Percentiles rank a stretch among this genome's conserved stretches.
Conservation (phyloP, 2,888 invertebrate species). For the Lamellibrachia satsuma region DNA sequence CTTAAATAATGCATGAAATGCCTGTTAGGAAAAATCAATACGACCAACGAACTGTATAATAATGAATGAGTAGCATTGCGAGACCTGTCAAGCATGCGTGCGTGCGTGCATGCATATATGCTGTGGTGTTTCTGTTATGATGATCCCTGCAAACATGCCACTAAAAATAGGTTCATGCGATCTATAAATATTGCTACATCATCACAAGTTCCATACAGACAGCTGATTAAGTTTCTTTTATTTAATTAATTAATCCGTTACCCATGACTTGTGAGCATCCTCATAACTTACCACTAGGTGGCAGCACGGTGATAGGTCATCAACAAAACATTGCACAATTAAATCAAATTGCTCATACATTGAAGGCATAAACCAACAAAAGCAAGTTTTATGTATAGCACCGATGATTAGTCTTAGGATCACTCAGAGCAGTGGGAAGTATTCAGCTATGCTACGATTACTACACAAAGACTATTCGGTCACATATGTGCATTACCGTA, state of each 20-base stretch:
- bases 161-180: not conserved
- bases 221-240: not conserved
- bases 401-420: too few relatives aligned
- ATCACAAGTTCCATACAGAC: not conserved
- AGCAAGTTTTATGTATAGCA: too few relatives aligned
- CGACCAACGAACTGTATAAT: not conserved
- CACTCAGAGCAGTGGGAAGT: too few relatives aligned
- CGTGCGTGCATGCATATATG: not conserved
- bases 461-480: too few relatives aligned
- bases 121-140: not conserved
- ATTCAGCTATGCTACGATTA: too few relatives aligned
- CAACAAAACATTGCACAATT: not conserved
- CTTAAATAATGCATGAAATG: not conserved
- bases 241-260: not conserved
- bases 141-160: not conserved
- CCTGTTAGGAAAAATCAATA: not conserved
- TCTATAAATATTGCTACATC: not conserved
- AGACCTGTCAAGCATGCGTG: slow-evolving; percentile 4
- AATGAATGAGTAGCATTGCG: not conserved
- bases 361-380: not conserved
- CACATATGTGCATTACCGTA: too few relatives aligned
- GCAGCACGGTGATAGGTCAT: not conserved
- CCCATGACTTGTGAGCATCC: too few relatives aligned
- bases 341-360: not conserved
- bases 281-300: not conserved